Conservation (phyloP, 2,797 vertebrate genomes). For the Xenopus petersii region DNA sequence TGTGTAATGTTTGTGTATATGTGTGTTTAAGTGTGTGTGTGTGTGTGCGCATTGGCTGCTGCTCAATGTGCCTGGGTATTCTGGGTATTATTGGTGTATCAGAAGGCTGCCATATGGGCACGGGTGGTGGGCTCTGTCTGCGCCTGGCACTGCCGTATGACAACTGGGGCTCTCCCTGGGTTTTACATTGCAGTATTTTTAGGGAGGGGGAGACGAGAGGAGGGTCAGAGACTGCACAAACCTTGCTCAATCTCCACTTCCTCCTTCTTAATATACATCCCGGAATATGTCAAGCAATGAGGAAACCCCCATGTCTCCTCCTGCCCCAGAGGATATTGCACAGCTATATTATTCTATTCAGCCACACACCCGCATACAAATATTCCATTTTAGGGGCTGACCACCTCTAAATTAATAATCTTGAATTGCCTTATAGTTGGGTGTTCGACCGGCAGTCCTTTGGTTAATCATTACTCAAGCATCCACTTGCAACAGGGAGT, state of each 20-base stretch:
- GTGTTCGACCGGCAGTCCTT: no score
- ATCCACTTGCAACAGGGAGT: no score
- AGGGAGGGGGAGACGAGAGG: constrained; percentile 41
- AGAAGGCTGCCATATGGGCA: not conserved
- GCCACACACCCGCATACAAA: no score
- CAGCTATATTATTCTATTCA: not conserved
- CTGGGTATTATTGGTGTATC: not conserved
- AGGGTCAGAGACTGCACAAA: constrained; percentile 44
- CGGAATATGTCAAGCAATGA: not conserved
- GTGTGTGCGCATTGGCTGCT: not conserved
- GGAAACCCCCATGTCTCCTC: not conserved
- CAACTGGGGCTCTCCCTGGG: not conserved
- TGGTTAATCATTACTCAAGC: no score
- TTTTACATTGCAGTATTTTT: constrained; percentile 48
- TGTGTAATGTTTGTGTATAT: no score
- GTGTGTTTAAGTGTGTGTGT: not conserved
- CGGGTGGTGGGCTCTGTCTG: constrained; percentile 42
- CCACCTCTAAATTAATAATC: no score
- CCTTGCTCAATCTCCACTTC: constrained; percentile 32
- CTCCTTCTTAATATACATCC: constrained; percentile 24
- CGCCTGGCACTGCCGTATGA: not conserved
- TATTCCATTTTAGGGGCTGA: no score
- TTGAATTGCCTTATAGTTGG: no score
- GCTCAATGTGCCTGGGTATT: not conserved
- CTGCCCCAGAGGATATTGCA: not conserved